phyloP scores from a whole-genome alignment of 2,888 invertebrate species.

The Axea sp. region DNA sequence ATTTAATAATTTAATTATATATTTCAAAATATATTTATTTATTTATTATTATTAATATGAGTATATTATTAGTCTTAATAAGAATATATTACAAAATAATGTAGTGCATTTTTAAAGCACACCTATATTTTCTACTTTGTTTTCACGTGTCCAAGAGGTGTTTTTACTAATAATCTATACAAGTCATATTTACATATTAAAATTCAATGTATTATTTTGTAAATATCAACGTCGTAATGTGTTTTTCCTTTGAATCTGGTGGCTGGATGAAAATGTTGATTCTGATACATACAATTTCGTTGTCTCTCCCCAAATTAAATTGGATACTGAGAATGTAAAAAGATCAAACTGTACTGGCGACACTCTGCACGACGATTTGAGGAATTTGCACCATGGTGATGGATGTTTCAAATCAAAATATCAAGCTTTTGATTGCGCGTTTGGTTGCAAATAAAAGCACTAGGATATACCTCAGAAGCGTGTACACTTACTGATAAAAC shows the following conservation, averaged over 20 bases:
- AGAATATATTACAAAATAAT: too few relatives aligned
- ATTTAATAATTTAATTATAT: too few relatives aligned
- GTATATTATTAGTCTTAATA: too few relatives aligned
- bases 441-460: conserved; percentile 67
- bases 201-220: conserved; percentile 48
- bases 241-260: conserved; percentile 63
- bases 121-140: conserved; percentile 9
- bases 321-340: conserved; percentile 26
- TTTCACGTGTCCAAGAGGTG: conserved; percentile 71
- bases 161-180: conserved; percentile 58
- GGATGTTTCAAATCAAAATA: conserved; percentile 67
- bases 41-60: too few relatives aligned
- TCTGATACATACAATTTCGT: conserved; percentile 61
- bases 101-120: not conserved
- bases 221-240: conserved; percentile 59
- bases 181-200: conserved; percentile 33
- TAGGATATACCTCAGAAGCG: conserved; percentile 3
- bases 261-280: conserved; percentile 65
- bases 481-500: conserved; percentile 17
- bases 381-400: conserved; percentile 70
- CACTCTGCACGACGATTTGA: conserved; percentile 44
- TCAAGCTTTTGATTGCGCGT: conserved; percentile 70
- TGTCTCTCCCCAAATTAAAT: conserved; percentile 73
- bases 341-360: conserved; percentile 19
- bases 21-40: too few relatives aligned